Percentiles rank a stretch among this genome's conserved stretches.
phyloP scores from a whole-genome alignment of 2,888 invertebrate species.

The Brachylomia viminalis region DNA sequence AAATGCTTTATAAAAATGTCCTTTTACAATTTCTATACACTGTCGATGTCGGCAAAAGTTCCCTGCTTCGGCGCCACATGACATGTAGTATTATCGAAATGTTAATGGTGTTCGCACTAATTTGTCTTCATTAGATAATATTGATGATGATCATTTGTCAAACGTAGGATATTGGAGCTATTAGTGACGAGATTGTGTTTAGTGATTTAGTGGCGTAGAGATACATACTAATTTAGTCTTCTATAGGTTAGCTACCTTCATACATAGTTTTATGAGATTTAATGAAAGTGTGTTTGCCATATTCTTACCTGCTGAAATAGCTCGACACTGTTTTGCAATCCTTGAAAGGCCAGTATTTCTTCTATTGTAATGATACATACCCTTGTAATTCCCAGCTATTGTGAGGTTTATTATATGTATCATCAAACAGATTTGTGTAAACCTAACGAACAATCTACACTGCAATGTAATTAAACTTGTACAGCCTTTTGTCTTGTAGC shows the following conservation, averaged over 20 bases:
- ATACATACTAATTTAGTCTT: slow-evolving; percentile 26
- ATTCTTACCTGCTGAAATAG: not conserved
- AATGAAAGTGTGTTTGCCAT: not conserved
- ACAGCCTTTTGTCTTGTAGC: slow-evolving; percentile 32
- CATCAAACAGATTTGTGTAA: slow-evolving; percentile 25
- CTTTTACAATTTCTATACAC: slow-evolving; percentile 73
- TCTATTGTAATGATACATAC: slow-evolving; percentile 14
- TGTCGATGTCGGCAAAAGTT: slow-evolving; percentile 48
- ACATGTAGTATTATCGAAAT: slow-evolving; percentile 57
- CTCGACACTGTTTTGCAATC: not conserved
- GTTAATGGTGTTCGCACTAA: slow-evolving; percentile 54
- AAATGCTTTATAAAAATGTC: slow-evolving; percentile 73
- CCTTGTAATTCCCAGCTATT: slow-evolving; percentile 6
- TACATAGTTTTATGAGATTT: not conserved
- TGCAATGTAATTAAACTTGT: slow-evolving; percentile 26
- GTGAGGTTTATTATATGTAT: slow-evolving; percentile 21
- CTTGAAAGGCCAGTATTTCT: not conserved
- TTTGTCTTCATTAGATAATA: slow-evolving; percentile 58
- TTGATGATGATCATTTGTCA: slow-evolving; percentile 60
- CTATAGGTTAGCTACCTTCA: slow-evolving; percentile 1
- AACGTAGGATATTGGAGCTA: slow-evolving; percentile 45
- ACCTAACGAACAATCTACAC: slow-evolving; percentile 21
- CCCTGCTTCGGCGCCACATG: slow-evolving; percentile 30
- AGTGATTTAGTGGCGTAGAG: slow-evolving; percentile 40
- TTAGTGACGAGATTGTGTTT: slow-evolving; percentile 41